Evolutionary conservation across 2,113 vertebrate genomes (phyloP), one percentile per base, ranked within the genome.

Genomic region (Pipra filicauda): DNA sequence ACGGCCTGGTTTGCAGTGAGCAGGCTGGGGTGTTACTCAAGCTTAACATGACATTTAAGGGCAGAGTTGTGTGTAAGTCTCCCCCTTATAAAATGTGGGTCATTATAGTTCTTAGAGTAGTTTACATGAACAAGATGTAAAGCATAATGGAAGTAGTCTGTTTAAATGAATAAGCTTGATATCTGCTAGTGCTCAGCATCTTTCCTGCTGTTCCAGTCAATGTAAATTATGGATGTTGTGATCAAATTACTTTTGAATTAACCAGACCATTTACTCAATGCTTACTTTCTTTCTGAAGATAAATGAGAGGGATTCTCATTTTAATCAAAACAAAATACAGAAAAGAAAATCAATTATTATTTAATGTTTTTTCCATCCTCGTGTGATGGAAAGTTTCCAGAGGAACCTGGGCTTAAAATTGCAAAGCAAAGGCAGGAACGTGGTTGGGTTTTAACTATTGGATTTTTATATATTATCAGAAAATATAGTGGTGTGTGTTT

Each of bases 221-320:
- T 69, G 73, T 95, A 91, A 96, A 91, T 96, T 91, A 91, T 86
- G 70, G 57, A 94, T 88, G 75, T 84, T 94, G 77, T 82, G 80
- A 93, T 93, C 84, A 89, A 95, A 95, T 95, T 75, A 93, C 91
- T 89, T 96, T 85, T 93, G 84, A 95, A 92, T 91, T 96, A 96
- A 78, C 49, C 76, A 91, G 84, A 86, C 41, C 73, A 72, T 81
- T 95, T 93, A 94, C 88, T 92, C 89, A 91, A 37, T 93, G 90
- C 80, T 91, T 84, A 92, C 64, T 89, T 93, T 94, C 69, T 41
- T 51, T 80, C 49, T 59, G 69, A 91, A 96, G 83, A 94, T 86
- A 94, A 86, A 90, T 84, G 85, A 93, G 57, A 93, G 65, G 48
- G 76, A 95, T 89, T 92, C 70, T 92, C 49, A 78, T 94, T 91